Evolutionary conservation across 2,888 invertebrate genomes (phyloP).

Genomic region (Hymenopus coronatus): DNA sequence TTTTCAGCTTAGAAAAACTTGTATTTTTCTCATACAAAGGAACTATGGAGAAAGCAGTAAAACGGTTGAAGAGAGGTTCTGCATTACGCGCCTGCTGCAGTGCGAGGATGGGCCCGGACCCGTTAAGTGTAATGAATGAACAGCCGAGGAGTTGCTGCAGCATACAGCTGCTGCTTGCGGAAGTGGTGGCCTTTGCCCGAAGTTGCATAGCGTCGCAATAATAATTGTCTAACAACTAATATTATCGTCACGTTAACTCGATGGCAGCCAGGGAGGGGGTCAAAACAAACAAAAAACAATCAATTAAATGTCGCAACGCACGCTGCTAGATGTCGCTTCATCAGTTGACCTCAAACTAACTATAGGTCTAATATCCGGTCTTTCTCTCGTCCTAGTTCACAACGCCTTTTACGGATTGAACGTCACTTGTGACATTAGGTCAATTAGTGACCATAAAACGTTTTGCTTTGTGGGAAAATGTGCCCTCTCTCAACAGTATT

Average conservation of each 20-base stretch:
- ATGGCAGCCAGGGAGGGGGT: neutral
- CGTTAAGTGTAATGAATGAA: neutral
- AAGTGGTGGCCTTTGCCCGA: constrained; percentile 10
- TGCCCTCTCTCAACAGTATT: neutral
- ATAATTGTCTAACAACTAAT: neutral
- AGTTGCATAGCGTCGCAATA: neutral
- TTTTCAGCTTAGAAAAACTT: too few species aligned
- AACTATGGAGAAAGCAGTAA: too few species aligned
- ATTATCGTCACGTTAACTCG: neutral
- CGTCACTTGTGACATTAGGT: neutral
- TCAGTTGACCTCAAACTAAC: neutral
- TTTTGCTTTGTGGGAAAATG: neutral
- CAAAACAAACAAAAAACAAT: neutral
- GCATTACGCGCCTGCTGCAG: neutral
- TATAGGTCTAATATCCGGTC: constrained; percentile 17
- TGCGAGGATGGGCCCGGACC: neutral
- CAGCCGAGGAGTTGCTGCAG: neutral
- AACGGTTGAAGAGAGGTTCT: neutral
- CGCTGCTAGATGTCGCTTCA: neutral
- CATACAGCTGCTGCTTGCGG: constrained; percentile 10
- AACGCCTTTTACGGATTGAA: neutral
- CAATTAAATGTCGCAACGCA: neutral
- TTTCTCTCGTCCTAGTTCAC: neutral
- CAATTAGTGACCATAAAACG: neutral
- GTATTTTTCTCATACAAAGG: too few species aligned